phyloP scores from a whole-genome alignment of 2,113 vertebrate species.

The Paradoxurus hermaphroditus region DNA sequence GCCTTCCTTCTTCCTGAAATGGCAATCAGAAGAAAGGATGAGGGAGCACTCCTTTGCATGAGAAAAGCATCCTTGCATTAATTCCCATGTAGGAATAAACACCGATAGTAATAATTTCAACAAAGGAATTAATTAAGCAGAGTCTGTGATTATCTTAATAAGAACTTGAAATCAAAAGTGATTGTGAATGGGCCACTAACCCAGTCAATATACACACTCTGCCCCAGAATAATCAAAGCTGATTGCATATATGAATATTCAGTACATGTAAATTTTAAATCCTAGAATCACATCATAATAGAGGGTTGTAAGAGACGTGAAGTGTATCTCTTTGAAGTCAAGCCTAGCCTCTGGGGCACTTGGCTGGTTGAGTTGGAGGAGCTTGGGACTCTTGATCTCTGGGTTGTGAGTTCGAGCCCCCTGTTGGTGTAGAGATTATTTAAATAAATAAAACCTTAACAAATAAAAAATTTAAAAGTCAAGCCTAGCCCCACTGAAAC shows the following conservation, averaged over 20 bases:
- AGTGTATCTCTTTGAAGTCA: neutral
- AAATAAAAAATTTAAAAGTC: neutral
- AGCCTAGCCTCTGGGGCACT: neutral
- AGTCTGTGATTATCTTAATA: conserved; percentile 60
- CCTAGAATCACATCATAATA: conserved; percentile 5
- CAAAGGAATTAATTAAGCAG: conserved; percentile 53
- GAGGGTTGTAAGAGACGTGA: neutral
- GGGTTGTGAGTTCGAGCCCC: too few relatives aligned
- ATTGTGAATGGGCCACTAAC: conserved; percentile 47
- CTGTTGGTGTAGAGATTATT: too few relatives aligned
- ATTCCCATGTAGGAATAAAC: conserved; percentile 27
- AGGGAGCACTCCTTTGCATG: neutral
- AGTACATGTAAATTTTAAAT: conserved; percentile 60
- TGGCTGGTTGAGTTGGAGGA: too few relatives aligned
- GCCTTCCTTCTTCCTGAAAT: neutral
- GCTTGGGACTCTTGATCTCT: too few relatives aligned
- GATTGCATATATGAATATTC: conserved; percentile 63
- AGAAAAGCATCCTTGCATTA: conserved; percentile 20
- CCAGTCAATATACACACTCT: conserved; percentile 14
- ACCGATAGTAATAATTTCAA: conserved; percentile 26
- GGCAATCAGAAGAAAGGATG: neutral
- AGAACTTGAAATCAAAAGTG: conserved; percentile 58
- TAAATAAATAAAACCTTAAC: too few relatives aligned
- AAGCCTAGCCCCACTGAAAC: neutral
- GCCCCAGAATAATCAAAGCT: neutral